phyloP scores from a whole-genome alignment of 2,888 invertebrate genomes.

The Lithophane leautieri region DNA sequence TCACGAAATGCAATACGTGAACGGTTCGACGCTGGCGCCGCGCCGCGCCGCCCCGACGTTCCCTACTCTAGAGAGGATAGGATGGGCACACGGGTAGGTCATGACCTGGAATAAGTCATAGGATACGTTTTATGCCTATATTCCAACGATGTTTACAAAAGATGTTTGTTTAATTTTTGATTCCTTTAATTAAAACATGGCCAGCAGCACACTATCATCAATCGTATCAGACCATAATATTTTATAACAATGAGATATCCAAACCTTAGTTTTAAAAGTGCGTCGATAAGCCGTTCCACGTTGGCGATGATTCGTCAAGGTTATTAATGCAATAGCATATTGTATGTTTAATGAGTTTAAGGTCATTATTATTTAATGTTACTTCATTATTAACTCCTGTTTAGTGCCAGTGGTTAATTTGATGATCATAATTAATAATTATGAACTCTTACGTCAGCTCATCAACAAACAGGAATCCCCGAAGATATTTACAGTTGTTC shows the following conservation, averaged over 20 bases:
- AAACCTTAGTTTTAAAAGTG: conserved; percentile 5
- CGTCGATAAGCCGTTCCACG: conserved; percentile 18
- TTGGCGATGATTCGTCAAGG: conserved; percentile 42
- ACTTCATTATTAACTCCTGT: not conserved
- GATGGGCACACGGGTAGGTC: too few relatives aligned
- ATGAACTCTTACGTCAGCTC: conserved; percentile 1
- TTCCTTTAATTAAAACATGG: not conserved
- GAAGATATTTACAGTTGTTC: not conserved
- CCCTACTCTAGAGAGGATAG: too few relatives aligned
- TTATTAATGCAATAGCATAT: not conserved
- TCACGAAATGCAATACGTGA: too few relatives aligned
- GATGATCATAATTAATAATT: conserved; percentile 7
- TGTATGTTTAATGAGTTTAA: not conserved
- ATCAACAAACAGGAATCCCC: not conserved
- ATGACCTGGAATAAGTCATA: too few relatives aligned
- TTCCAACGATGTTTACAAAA: too few relatives aligned
- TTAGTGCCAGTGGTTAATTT: not conserved
- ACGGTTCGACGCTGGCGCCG: too few relatives aligned
- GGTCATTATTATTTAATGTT: not conserved
- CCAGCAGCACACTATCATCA: not conserved
- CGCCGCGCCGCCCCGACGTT: too few relatives aligned
- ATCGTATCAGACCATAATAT: conserved; percentile 11
- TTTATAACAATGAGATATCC: conserved; percentile 36
- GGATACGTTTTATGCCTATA: too few relatives aligned
- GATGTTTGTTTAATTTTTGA: not conserved